Evolutionary conservation across 2,113 vertebrate species (phyloP), one percentile per base, ranked within the genome.

Genomic region (Cichladusa arquata): DNA sequence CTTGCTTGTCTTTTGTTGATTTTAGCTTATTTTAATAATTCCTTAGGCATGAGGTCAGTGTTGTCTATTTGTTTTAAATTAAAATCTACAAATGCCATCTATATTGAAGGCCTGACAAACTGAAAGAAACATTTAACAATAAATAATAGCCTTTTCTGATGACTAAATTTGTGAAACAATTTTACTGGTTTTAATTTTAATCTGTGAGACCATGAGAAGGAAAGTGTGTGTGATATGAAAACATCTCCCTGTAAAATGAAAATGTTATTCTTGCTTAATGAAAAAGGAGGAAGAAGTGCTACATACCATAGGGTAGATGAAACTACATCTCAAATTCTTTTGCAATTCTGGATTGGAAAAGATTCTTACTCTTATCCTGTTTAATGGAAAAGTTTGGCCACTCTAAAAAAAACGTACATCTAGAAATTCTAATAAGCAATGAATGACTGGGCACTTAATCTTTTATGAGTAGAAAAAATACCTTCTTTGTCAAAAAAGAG

Each of bases 401-500:
- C 25, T 44, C 5, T 40, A 38, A 79, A 24, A 64, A 58, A 44
- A 64, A 33, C n/a, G 7, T 24, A 14, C 6, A 38, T 16, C 15
- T 58, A 58, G 38, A 64, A 82, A 69, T 40, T 9, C 50, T 34
- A 53, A 67, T 17, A 69, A 58, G 2, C 26, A 64, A 58, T 33
- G 14, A 70, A 65, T 56, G 8, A 38, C 11, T 44, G 9, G 9
- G 7, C 8, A 58, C 6, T 13, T 1, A 54, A 44, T 2, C 0
- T 13, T 73, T 17, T 16, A 76, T 60, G 8, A 80, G 14, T 23
- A 60, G 40, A 36, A 83, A 19, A 71, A 58, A 31, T 6, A 19
- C 0, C 0, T 12, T 36, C 62, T n/a, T 28, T 58, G 4, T 4
- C 2, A 34, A 73, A n/a, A 81, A 82, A 33, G 8, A 1, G 6